Evolutionary conservation across 2,797 vertebrate species (phyloP).

Genomic region (Chiroxiphia lanceolata): DNA sequence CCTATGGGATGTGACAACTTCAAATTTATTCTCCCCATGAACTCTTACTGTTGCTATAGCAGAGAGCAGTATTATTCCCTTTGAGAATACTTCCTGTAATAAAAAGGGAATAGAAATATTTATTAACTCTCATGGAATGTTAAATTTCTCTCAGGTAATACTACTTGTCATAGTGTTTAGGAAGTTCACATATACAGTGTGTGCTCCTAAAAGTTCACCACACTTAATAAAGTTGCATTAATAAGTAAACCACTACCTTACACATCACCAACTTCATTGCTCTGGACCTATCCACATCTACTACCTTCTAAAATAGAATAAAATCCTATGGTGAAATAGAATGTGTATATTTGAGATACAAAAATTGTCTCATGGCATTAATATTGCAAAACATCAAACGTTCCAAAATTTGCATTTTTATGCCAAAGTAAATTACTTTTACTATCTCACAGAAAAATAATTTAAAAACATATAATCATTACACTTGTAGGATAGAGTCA

Average conservation of each 20-base stretch:
- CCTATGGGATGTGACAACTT: conserved; percentile 89
- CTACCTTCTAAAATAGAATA: not conserved
- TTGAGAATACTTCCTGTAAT: conserved; percentile 93
- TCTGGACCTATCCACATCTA: not conserved
- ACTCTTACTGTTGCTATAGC: conserved; percentile 83
- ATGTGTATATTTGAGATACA: not conserved
- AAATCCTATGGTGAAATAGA: not conserved
- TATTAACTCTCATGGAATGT: not conserved
- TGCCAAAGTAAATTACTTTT: not conserved
- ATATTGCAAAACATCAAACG: not conserved
- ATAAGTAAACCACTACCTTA: not conserved
- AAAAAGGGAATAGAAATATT: conserved; percentile 8
- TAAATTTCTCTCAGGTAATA: not conserved
- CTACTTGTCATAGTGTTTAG: not conserved
- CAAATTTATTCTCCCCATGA: conserved; percentile 93
- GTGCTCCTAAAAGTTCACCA: not conserved
- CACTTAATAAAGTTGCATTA: not conserved
- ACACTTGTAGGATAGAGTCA: not conserved
- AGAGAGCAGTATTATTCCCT: conserved; percentile 88
- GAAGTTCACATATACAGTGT: not conserved
- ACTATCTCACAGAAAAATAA: not conserved
- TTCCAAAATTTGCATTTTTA: not conserved
- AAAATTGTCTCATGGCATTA: not conserved
- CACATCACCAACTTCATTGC: not conserved
- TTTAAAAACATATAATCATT: not conserved